Evolutionary conservation across 2,113 vertebrate genomes (phyloP).

Genomic region (Daboia siamensis): DNA sequence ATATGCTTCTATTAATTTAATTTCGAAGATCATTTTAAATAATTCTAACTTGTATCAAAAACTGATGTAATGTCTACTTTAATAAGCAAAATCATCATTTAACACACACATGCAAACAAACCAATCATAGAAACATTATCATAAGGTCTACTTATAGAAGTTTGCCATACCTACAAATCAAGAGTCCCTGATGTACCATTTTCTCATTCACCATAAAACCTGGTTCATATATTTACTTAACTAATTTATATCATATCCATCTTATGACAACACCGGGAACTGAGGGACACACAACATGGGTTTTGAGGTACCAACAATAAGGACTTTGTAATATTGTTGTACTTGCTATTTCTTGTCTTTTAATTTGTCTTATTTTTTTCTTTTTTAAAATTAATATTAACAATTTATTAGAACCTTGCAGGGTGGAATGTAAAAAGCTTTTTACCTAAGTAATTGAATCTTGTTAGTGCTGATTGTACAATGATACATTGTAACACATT

Average conservation of each 20-base stretch:
- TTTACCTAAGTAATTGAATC: not conserved
- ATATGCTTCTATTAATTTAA: constrained; percentile 47
- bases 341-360: not conserved
- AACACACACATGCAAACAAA: not conserved
- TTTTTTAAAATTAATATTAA: not conserved
- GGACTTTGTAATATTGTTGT: not conserved
- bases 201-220: not conserved
- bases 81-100: not conserved
- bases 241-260: not conserved
- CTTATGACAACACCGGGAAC: not conserved
- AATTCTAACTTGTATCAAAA: not conserved
- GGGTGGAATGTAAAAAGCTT: not conserved
- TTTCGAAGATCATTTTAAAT: constrained; percentile 16
- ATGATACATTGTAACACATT: not conserved
- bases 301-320: not conserved
- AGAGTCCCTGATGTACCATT: not conserved
- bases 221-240: not conserved
- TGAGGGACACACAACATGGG: not conserved
- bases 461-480: not conserved
- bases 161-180: not conserved
- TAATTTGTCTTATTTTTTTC: not conserved
- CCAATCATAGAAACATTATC: not conserved
- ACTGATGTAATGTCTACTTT: not conserved
- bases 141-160: not conserved
- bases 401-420: not conserved